Conservation (phyloP, 1,140 invertebrate species). For the Drosophila cardini region DNA sequence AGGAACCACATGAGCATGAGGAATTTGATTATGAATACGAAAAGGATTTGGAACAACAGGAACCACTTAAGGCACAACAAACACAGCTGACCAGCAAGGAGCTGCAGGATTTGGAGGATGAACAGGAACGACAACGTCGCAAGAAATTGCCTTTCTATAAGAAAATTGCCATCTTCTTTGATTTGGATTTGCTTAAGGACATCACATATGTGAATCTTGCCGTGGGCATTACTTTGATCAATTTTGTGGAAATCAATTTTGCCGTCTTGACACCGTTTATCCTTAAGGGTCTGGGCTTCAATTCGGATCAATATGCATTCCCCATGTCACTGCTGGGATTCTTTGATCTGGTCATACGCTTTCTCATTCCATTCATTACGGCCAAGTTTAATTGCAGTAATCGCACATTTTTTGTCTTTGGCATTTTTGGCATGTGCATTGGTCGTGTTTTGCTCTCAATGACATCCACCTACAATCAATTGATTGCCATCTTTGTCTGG, state of each 20-base stretch:
- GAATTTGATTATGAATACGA: slow-evolving; percentile 18
- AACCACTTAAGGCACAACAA: not conserved
- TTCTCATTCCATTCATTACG: slow-evolving; percentile 88
- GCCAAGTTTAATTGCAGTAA: slow-evolving; percentile 87
- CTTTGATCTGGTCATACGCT: slow-evolving; percentile 87
- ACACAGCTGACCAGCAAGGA: slow-evolving; percentile 47
- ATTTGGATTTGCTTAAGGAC: slow-evolving; percentile 88
- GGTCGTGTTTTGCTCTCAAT: slow-evolving; percentile 87
- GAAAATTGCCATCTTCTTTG: slow-evolving; percentile 87
- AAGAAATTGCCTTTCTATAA: slow-evolving; percentile 85
- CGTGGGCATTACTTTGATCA: slow-evolving; percentile 88
- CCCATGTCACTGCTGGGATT: slow-evolving; percentile 88
- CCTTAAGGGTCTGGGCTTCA: slow-evolving; percentile 86
- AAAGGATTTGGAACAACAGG: slow-evolving; percentile 17
- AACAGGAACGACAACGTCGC: slow-evolving; percentile 60
- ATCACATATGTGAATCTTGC: slow-evolving; percentile 88
- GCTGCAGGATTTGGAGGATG: slow-evolving; percentile 69
- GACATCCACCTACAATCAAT: slow-evolving; percentile 83
- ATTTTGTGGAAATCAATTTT: slow-evolving; percentile 90
- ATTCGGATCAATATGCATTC: slow-evolving; percentile 86
- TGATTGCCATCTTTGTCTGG: slow-evolving; percentile 86
- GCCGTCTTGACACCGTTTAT: slow-evolving; percentile 89
- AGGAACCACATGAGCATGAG: slow-evolving; percentile 47
- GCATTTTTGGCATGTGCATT: slow-evolving; percentile 87
- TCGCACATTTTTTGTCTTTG: slow-evolving; percentile 89